Conservation (phyloP, 2,113 vertebrate species). For the Hydropotes inermis region DNA sequence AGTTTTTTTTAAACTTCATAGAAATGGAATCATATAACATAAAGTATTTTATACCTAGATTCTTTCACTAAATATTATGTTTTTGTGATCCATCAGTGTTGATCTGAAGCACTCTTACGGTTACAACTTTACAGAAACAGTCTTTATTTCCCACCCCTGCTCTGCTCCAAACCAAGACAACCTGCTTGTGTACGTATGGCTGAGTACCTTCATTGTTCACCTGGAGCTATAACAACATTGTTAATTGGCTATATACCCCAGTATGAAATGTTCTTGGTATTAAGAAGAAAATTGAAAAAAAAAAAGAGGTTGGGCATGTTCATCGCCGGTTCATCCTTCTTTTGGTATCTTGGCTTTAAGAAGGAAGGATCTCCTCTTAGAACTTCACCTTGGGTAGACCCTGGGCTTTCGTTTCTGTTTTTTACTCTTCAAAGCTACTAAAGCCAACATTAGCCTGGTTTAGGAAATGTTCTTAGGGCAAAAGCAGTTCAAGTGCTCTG, state of each 20-base stretch:
- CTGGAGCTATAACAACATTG: not conserved
- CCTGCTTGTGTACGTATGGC: too few species aligned
- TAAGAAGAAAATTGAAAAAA: not conserved
- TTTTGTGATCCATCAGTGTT: not conserved
- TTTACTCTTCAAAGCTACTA: not conserved
- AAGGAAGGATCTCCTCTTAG: not conserved
- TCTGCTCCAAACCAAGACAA: not conserved
- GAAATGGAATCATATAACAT: not conserved
- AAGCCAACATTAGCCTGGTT: not conserved
- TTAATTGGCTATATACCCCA: not conserved
- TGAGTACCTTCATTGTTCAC: not conserved
- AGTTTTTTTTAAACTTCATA: not conserved
- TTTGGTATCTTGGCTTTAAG: not conserved
- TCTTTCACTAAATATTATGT: not conserved
- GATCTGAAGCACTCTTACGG: not conserved
- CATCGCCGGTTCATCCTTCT: not conserved
- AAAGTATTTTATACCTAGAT: not conserved
- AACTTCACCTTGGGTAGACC: not conserved
- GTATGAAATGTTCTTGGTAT: not conserved
- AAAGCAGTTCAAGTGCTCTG: not conserved
- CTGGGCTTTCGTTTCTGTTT: not conserved
- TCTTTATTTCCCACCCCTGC: not conserved
- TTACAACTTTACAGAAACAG: not conserved
- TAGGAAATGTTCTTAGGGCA: not conserved
- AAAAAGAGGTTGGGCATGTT: not conserved